Percentiles rank a stretch among this genome's conserved stretches.
These are phyloP conservation scores for Micropterix aruncella DNA, from an alignment of 2,888 invertebrate genomes.

Conservation along the genomic window DNA sequence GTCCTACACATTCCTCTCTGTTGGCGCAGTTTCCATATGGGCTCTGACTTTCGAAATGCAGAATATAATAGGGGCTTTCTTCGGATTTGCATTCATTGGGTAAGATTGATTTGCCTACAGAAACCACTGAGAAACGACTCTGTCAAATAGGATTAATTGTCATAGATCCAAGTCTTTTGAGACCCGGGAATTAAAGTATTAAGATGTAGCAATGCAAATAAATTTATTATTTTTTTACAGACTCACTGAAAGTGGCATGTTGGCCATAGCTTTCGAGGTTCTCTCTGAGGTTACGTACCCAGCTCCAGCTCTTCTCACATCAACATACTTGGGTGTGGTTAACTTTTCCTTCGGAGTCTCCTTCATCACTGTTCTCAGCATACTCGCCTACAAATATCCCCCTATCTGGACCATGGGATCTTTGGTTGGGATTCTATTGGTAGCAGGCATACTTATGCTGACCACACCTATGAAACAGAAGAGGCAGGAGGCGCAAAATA, in stretches of 20 bases:
- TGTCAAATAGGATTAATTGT: too few relatives aligned
- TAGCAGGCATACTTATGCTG: neutral
- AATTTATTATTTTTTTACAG: neutral
- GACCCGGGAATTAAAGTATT: too few relatives aligned
- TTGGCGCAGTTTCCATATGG: too few relatives aligned
- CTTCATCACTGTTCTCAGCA: neutral
- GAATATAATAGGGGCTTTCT: too few relatives aligned
- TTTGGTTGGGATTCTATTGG: neutral
- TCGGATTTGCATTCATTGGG: too few relatives aligned
- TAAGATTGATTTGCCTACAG: too few relatives aligned
- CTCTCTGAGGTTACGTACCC: neutral
- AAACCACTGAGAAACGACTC: too few relatives aligned
- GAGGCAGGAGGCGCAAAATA: neutral
- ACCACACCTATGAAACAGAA: neutral
- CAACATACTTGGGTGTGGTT: neutral
- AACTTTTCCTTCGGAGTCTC: neutral
- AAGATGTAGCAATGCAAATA: too few relatives aligned
- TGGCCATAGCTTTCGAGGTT: neutral
- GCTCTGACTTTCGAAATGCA: too few relatives aligned
- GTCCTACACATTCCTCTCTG: neutral
- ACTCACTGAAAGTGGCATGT: neutral
- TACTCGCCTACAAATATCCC: neutral
- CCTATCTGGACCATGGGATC: neutral
- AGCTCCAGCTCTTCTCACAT: neutral
- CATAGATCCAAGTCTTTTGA: too few relatives aligned